These are phyloP conservation scores for Scaptomyza pallida DNA, from an alignment of 1,140 invertebrate species.

Conservation along the genomic window DNA sequence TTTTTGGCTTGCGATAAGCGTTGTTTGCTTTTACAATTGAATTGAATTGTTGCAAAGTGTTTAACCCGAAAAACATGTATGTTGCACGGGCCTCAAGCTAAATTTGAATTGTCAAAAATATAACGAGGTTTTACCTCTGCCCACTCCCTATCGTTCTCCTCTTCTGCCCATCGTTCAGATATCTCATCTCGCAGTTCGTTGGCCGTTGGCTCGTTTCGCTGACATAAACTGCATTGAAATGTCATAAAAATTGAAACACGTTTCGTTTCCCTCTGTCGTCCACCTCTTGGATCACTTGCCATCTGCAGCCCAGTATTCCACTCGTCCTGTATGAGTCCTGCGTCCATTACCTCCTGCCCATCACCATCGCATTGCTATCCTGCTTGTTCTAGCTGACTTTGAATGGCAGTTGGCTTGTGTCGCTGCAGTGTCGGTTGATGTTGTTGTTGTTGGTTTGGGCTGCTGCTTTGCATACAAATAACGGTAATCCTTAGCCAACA, in stretches of 20 bases:
- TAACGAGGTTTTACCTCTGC: slow-evolving; percentile 58
- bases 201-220: slow-evolving; percentile 64
- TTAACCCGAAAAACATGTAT: slow-evolving; percentile 31
- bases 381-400: slow-evolving; percentile 47
- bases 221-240: slow-evolving; percentile 81
- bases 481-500: slow-evolving; percentile 61
- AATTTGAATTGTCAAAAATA: slow-evolving; percentile 78
- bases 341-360: neutral
- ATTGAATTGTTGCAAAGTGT: slow-evolving; percentile 73
- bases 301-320: slow-evolving; percentile 14
- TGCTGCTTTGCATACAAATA: slow-evolving; percentile 79
- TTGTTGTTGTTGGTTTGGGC: slow-evolving; percentile 47
- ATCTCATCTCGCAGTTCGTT: slow-evolving; percentile 22
- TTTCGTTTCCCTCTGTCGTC: slow-evolving; percentile 28
- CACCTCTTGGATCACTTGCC: slow-evolving; percentile 36
- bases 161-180: slow-evolving; percentile 6
- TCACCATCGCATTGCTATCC: neutral
- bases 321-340: slow-evolving; percentile 1
- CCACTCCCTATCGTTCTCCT: neutral
- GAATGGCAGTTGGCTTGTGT: slow-evolving; percentile 55
- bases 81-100: slow-evolving; percentile 44
- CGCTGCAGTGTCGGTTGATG: slow-evolving; percentile 47
- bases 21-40: slow-evolving; percentile 62
- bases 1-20: slow-evolving; percentile 11
- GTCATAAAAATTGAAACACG: slow-evolving; percentile 82